phyloP scores from a whole-genome alignment of 2,113 vertebrate genomes.

The Sus scrofa region T2T-Sscrofa CM000813.6:6300501-6301000 shows the following conservation, averaged over 20 bases:
- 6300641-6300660: neutral
- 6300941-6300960: conserved; percentile 90
- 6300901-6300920: conserved; percentile 90
- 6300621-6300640: neutral
- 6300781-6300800: conserved; percentile 70
- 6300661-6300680: neutral
- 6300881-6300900: conserved; percentile 93
- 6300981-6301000: conserved; percentile 89
- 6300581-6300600: neutral
- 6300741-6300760: conserved; percentile 87
- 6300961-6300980: conserved; percentile 92
- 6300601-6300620: neutral
- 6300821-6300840: conserved; percentile 96
- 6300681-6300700: neutral
- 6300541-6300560: neutral
- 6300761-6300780: conserved; percentile 85
- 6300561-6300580: neutral
- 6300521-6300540: neutral
- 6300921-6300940: conserved; percentile 93
- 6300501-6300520: neutral
- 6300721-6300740: neutral
- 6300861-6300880: conserved; percentile 95
- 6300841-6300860: conserved; percentile 93
- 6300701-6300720: neutral
- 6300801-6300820: conserved; percentile 90